Evolutionary conservation across 2,797 vertebrate species (phyloP), one percentile per base, ranked within the genome.

Genomic region (Rachycentron canadum): DNA sequence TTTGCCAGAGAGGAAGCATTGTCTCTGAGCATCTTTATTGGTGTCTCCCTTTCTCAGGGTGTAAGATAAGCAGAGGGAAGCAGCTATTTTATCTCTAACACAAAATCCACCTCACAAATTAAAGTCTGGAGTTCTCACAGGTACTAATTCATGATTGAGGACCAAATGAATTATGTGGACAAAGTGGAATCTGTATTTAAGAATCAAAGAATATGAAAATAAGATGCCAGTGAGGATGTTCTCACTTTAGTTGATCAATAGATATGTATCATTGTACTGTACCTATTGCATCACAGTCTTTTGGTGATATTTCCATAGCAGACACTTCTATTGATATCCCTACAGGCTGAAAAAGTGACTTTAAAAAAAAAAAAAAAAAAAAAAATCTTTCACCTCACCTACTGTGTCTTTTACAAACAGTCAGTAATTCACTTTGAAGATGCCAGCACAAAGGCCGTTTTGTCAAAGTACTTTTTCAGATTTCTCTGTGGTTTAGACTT

Each of bases 361-460:
- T 70, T 85, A 73, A 43, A 74, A 81, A 78, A 62, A 53, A n/a
- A n/a, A n/a, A n/a, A n/a, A n/a, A n/a, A n/a, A n/a, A n/a, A n/a
- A n/a, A n/a, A n/a, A n/a, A n/a, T n/a, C n/a, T n/a, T n/a, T 75
- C 75, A 79, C 60, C 69, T 75, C 75, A 79, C 60, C 69, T 70
- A 36, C 55, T 75, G 58, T 50, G 66, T 57, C 32, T 85, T 66
- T 88, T 67, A 78, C 65, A 66, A 84, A 79, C 61, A 82, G 64
- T 66, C 60, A 53, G 65, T 70, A 52, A 80, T 63, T 76, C 30
- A 23, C 64, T 82, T 86, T 82, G 76, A 85, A 82, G 76, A 71
- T 69, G 36, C 50, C 47, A 73, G 71, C 78, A 82, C 71, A 88
- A 79, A 73, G 69, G 23, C 21, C 11, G 66, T 55, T 79, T 57